Evolutionary conservation across 2,113 vertebrate species (phyloP), one percentile per base, ranked within the genome.

Genomic region (Columba livia): DNA sequence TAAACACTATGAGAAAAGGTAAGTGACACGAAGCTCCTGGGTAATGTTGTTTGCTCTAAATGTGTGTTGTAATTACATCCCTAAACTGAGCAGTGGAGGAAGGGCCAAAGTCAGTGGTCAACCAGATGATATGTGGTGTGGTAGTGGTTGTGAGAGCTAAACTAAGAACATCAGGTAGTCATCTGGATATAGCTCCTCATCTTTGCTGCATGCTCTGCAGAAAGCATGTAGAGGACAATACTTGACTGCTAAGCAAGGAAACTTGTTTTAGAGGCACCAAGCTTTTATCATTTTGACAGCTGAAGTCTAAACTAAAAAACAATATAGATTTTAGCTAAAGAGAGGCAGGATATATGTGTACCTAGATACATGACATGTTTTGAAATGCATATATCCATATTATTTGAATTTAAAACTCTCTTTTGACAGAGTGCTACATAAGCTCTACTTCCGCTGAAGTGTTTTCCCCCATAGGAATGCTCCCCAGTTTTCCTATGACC

Each of bases 351-450:
- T 60, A n/a, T 18, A 36, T 5, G 6, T 47, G 4, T 42, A 28
- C 6, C 8, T 34, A 14, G 9, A 25, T 42, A 32, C 29, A 64
- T 15, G 47, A 28, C 5, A 6, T 31, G 9, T 47, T 92, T 83
- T 74, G 50, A 72, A 82, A 83, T 3, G 0, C 29, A 10, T 10
- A 4, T 66, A 47, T 58, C 24, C 3, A 1, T 70, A 54, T 62
- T 17, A 29, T 58, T 56, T 73, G 67, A 47, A 71, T 34, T 34
- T 53, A 75, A 79, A 89, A 57, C 38, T 77, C 26, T 26, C 5
- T 0, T 85, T 83, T 64, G 40, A 25, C 75, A 81, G 32, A 1
- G 0, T 6, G 6, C 13, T 79, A 24, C 25, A 0, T 19, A 60
- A 85, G 9, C 38, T 56, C 34, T 93, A 16, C 48, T 62, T 44